phyloP scores from a whole-genome alignment of 1,140 invertebrate species.

The Melipona quadrifasciata region DNA sequence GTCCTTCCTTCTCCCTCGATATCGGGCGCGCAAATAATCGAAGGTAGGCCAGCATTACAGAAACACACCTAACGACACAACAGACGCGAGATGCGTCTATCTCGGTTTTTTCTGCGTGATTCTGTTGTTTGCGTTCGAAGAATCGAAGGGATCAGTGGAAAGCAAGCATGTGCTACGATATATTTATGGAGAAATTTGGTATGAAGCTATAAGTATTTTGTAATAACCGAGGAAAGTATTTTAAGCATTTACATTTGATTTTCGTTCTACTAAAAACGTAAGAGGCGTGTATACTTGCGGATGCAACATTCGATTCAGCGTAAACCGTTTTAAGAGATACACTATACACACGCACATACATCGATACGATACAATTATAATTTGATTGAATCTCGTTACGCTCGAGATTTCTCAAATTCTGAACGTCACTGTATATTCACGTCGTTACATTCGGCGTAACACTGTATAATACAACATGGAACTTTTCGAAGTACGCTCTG shows the following conservation, averaged over 20 bases:
- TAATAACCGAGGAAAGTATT: background rate
- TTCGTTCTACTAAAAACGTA: background rate
- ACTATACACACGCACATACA: background rate
- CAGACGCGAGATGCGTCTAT: slow-evolving; percentile 4
- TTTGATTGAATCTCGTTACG: slow-evolving; percentile 62
- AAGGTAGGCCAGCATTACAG: slow-evolving; percentile 18
- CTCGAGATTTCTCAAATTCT: slow-evolving; percentile 40
- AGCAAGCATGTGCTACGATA: background rate
- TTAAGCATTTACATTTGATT: background rate
- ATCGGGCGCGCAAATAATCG: slow-evolving; percentile 27
- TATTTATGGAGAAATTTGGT: background rate
- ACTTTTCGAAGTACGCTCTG: slow-evolving; percentile 55
- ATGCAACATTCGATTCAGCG: slow-evolving; percentile 9
- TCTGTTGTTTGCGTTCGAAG: background rate
- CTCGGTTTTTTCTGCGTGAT: background rate
- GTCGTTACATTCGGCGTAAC: slow-evolving; percentile 59
- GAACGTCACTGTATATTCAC: slow-evolving; percentile 58
- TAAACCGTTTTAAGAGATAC: slow-evolving; percentile 19
- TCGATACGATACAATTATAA: slow-evolving; percentile 48
- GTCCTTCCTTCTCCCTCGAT: background rate
- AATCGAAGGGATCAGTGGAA: background rate
- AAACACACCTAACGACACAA: slow-evolving; percentile 25
- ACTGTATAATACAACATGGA: slow-evolving; percentile 54
- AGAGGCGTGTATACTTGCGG: background rate
- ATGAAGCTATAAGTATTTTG: background rate